Conservation (phyloP, 2,113 vertebrate species). For the Hucho hucho region DNA sequence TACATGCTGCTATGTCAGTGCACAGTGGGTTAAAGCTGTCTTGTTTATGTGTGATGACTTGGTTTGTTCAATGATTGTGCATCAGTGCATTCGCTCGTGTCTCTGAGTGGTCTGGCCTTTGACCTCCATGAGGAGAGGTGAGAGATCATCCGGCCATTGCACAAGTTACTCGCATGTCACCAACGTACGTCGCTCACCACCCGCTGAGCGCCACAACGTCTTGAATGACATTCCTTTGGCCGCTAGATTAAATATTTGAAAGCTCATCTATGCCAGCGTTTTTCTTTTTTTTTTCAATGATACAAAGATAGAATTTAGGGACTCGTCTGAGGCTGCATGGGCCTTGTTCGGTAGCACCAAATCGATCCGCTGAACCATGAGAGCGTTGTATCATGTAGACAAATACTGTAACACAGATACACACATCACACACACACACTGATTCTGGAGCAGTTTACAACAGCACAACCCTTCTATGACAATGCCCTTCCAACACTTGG, state of each 20-base stretch:
- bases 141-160: neutral
- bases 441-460: constrained; percentile 26
- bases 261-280: constrained; percentile 25
- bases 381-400: constrained; percentile 40
- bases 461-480: constrained; percentile 47
- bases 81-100: constrained; percentile 4
- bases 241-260: constrained; percentile 37
- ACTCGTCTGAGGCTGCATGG: constrained; percentile 8
- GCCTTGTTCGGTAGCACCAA: constrained; percentile 16
- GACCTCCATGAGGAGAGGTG: neutral
- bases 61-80: neutral
- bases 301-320: constrained; percentile 13
- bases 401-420: constrained; percentile 4
- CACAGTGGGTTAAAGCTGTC: neutral
- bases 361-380: constrained; percentile 53
- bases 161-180: constrained; percentile 3
- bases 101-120: neutral
- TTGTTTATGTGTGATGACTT: constrained; percentile 1
- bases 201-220: constrained; percentile 7
- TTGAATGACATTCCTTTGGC: constrained; percentile 45
- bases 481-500: constrained; percentile 39
- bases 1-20: constrained; percentile 29
- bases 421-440: constrained; percentile 17
- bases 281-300: neutral
- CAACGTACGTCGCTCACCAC: neutral